Evolutionary conservation across 2,888 invertebrate species (phyloP), one percentile per base, ranked within the genome.

Genomic region (Campoplex nolae): DNA sequence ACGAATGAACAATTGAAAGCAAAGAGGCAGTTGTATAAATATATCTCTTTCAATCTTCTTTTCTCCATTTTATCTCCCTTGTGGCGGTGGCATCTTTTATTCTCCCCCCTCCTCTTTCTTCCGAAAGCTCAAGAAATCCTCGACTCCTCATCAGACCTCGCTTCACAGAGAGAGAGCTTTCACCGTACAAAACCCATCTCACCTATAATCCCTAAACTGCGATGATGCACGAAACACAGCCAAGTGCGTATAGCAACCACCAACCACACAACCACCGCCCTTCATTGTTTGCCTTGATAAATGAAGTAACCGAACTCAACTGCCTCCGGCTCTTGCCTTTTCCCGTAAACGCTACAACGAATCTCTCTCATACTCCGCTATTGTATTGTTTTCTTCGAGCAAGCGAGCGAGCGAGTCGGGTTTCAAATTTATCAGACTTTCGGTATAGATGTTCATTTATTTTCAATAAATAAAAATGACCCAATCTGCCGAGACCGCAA

Each of bases 211-310:
- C 86, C 87, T 88, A 86, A 89, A 81, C 45, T 82, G 84, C 75
- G 87, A 87, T 88, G 85, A 88, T 84, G 84, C 84, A 74, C 81
- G 77, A 84, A 71, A 81, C 73, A 81, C 80, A 84, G 48, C 74
- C 79, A 62, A 86, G 76, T 79, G 86, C 65, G 79, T 23, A 48
- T 38, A 38, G 3, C 23, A 23, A 23, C 3, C 6, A 38, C 35
- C 58, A 71, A 56, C 68, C 58, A 58, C 58, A 58, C 45, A 70
- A 67, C 38, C 75, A 48, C 32, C 48, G 67, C 67, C 70, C 74
- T 90, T 48, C 89, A 92, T 92, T 93, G 93, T 93, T 92, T 92
- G 90, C 90, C 90, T 92, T 93, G 92, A 93, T 92, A 92, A 93
- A 93, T 92, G 93, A 92, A 93, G 91, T 91, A 92, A 90, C 88